Percentiles rank a stretch among this genome's conserved stretches.
Evolutionary conservation across 1,140 invertebrate genomes (phyloP).

Genomic region (Parapsyche elsis): DNA sequence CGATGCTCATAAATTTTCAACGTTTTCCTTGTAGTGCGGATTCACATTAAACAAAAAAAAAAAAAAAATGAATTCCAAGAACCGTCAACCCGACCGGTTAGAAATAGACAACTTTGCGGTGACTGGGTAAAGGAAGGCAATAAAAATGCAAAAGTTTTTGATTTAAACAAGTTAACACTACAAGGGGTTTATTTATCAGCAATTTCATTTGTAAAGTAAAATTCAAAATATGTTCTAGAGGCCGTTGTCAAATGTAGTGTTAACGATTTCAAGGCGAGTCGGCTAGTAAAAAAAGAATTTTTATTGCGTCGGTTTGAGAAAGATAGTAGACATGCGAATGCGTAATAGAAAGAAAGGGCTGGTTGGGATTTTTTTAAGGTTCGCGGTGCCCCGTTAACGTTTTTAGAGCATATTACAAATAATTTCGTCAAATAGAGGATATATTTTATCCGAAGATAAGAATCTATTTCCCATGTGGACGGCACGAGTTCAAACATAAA

Average conservation of each 20-base stretch:
- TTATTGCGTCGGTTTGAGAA: neutral
- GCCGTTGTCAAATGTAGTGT: neutral
- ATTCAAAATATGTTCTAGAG: too few species aligned
- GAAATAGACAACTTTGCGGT: too few species aligned
- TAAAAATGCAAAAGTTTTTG: too few species aligned
- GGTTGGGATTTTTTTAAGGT: neutral
- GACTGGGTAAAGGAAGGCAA: too few species aligned
- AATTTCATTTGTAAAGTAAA: too few species aligned
- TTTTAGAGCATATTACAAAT: constrained; percentile 44
- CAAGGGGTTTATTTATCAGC: too few species aligned
- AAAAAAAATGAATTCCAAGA: too few species aligned
- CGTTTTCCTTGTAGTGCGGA: too few species aligned
- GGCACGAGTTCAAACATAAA: constrained; percentile 47
- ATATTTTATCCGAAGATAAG: constrained; percentile 49
- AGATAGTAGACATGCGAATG: constrained; percentile 25
- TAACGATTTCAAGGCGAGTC: constrained; percentile 2
- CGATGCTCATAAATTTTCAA: too few species aligned
- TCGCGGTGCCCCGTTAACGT: constrained; percentile 39
- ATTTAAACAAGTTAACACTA: too few species aligned
- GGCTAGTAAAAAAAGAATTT: neutral
- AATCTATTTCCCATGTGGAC: constrained; percentile 46
- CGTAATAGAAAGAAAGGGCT: neutral
- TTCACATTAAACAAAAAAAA: too few species aligned
- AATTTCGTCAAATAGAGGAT: constrained; percentile 46
- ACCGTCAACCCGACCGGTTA: too few species aligned